phyloP scores from a whole-genome alignment of 2,888 invertebrate species.

The Lepetodrilus schrolli region DNA sequence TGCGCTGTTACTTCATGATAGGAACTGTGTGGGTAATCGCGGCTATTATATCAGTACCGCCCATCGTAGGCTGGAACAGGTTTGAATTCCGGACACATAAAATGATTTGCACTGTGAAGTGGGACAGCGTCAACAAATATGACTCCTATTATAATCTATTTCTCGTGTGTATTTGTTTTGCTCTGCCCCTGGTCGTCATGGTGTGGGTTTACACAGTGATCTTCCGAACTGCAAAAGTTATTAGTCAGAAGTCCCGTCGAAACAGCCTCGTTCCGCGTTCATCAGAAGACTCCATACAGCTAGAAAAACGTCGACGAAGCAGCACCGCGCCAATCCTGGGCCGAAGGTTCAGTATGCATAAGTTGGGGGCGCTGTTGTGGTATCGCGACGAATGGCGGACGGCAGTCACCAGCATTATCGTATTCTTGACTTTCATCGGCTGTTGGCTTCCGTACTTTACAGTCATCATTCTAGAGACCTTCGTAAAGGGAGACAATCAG shows the following conservation, averaged over 20 bases:
- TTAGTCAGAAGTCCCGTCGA: constrained; percentile 80
- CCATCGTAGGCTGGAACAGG: constrained; percentile 68
- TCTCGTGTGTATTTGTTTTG: constrained; percentile 76
- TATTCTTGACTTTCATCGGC: constrained; percentile 82
- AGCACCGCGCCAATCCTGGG: constrained; percentile 60
- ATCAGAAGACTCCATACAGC: constrained; percentile 37
- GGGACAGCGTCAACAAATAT: constrained; percentile 54
- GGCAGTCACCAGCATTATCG: constrained; percentile 88
- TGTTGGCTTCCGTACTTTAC: constrained; percentile 79
- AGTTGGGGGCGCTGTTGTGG: constrained; percentile 79
- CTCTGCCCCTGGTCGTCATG: constrained; percentile 78
- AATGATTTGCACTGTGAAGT: constrained; percentile 67
- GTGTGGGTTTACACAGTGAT: constrained; percentile 81
- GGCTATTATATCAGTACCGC: constrained; percentile 74
- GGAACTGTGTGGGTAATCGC: constrained; percentile 75
- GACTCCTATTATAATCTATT: constrained; percentile 73
- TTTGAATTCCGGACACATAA: constrained; percentile 65
- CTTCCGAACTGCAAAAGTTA: constrained; percentile 85
- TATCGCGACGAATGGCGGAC: constrained; percentile 92
- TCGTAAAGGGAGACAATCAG: constrained; percentile 45
- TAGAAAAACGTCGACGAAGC: constrained; percentile 50
- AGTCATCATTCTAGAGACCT: constrained; percentile 61
- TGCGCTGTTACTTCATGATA: constrained; percentile 76
- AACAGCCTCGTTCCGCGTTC: constrained; percentile 76
- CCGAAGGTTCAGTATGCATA: constrained; percentile 86